These are phyloP conservation scores for Pristis pectinata DNA, from an alignment of 2,797 vertebrate species.

Conservation along the genomic window DNA sequence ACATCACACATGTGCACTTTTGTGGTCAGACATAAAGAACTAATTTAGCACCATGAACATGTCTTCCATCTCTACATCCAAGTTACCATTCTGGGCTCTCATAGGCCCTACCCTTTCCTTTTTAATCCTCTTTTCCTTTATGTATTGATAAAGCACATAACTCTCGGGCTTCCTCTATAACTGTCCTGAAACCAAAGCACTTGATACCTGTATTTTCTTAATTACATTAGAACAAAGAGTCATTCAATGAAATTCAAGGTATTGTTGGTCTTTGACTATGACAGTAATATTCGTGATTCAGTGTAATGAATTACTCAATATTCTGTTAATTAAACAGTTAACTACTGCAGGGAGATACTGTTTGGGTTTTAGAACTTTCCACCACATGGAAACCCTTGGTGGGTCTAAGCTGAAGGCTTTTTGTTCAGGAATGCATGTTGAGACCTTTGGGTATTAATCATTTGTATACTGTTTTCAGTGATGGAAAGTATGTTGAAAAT, in stretches of 20 bases:
- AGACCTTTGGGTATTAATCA: not conserved
- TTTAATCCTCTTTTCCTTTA: no score
- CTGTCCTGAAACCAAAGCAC: no score
- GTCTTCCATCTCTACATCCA: no score
- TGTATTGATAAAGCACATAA: no score
- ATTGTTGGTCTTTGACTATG: not conserved
- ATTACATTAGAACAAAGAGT: not conserved
- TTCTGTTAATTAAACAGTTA: not conserved
- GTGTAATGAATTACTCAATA: not conserved
- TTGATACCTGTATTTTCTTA: not conserved
- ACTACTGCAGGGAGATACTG: not conserved
- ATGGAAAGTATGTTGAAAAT: not conserved
- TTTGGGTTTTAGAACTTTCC: not conserved
- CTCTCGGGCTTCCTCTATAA: not conserved
- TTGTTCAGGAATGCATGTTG: not conserved
- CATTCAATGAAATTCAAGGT: not conserved
- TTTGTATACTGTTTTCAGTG: not conserved
- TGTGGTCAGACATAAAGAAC: no score
- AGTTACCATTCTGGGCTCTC: no score
- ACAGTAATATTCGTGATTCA: not conserved
- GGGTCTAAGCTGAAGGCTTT: not conserved
- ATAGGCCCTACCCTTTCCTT: no score
- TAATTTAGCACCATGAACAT: no score
- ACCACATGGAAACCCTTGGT: not conserved
- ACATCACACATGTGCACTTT: no score